These are phyloP conservation scores for Protodeltote pygarga DNA, from an alignment of 2,888 invertebrate species.

Conservation along the genomic window DNA sequence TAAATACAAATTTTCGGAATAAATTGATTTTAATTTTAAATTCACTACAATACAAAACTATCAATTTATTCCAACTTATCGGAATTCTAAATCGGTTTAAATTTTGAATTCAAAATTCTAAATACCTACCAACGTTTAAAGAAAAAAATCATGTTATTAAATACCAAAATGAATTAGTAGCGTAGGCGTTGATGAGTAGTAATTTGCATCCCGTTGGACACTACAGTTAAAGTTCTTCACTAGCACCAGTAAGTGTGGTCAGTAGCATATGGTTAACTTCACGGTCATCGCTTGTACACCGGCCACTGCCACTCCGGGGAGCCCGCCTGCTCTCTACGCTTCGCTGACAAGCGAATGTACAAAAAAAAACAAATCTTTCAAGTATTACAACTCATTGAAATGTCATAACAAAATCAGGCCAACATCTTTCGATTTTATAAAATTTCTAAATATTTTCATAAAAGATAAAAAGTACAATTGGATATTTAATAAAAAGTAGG, in stretches of 20 bases:
- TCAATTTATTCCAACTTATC: no score
- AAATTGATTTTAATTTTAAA: no score
- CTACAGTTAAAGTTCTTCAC: constrained; percentile 52
- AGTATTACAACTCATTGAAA: constrained; percentile 22
- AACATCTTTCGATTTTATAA: constrained; percentile 18
- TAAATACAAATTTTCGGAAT: background rate
- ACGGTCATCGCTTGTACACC: constrained; percentile 62
- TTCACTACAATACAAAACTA: no score
- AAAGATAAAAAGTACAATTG: constrained; percentile 15
- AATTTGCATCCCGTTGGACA: constrained; percentile 48
- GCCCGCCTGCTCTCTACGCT: constrained; percentile 50
- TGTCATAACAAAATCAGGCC: constrained; percentile 34
- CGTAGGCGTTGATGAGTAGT: no score
- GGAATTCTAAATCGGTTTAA: no score
- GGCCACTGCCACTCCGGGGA: constrained; percentile 49
- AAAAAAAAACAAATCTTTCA: constrained; percentile 30
- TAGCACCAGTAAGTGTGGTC: constrained; percentile 39
- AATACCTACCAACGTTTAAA: background rate
- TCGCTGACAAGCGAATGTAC: constrained; percentile 47
- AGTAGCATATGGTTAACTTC: constrained; percentile 68
- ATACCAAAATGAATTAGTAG: background rate
- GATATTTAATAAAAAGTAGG: constrained; percentile 7
- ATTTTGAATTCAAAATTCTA: no score
- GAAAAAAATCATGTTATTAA: background rate
- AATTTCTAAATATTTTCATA: constrained; percentile 18